Evolutionary conservation across 2,797 vertebrate species (phyloP).

Genomic region (Periparus ater): DNA sequence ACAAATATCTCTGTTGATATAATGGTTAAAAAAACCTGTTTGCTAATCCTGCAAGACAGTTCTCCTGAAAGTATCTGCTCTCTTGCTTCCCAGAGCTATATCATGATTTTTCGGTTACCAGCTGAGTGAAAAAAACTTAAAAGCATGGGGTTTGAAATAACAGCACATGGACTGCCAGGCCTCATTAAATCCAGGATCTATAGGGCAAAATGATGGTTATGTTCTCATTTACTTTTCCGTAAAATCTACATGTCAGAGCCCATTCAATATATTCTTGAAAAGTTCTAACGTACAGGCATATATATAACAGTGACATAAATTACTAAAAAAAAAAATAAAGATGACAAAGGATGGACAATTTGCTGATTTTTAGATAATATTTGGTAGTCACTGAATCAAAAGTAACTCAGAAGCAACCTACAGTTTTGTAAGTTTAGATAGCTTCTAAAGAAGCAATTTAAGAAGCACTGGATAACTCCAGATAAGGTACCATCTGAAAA

Average conservation of each 20-base stretch:
- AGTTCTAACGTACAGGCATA: neutral
- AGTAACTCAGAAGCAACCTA: neutral
- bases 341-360: neutral
- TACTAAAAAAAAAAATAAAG: neutral
- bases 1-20: neutral
- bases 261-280: neutral
- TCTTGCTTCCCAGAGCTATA: neutral
- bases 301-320: neutral
- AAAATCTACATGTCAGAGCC: neutral
- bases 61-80: neutral
- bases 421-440: neutral
- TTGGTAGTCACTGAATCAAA: neutral
- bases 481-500: neutral
- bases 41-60: neutral
- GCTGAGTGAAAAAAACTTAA: neutral
- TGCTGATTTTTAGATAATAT: neutral
- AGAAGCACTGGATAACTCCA: neutral
- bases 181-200: neutral
- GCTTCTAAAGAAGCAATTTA: neutral
- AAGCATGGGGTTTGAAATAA: neutral
- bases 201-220: neutral
- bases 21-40: accelerated
- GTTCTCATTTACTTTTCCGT: neutral
- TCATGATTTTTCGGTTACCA: neutral
- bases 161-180: neutral